Evolutionary conservation across 2,113 vertebrate species (phyloP).

Genomic region (Aix galericulata): DNA sequence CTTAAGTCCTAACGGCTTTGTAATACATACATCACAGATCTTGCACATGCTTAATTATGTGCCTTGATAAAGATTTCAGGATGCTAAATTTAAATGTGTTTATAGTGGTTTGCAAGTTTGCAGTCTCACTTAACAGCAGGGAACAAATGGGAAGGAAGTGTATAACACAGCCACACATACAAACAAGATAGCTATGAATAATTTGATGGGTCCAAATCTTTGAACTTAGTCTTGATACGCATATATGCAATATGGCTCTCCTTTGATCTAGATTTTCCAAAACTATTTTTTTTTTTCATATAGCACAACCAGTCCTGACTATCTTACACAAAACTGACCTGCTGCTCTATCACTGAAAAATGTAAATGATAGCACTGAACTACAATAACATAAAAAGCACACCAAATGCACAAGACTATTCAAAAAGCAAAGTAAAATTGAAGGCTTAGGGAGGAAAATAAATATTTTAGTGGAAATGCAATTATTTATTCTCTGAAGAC

Average conservation of each 20-base stretch:
- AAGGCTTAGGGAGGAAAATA: neutral
- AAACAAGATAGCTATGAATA: neutral
- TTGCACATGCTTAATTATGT: neutral
- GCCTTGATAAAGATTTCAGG: neutral
- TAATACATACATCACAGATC: neutral
- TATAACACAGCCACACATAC: neutral
- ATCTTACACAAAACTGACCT: neutral
- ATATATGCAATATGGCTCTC: neutral
- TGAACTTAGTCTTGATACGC: neutral
- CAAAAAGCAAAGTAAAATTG: neutral
- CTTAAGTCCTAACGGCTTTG: neutral
- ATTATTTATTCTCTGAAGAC: constrained; percentile 27
- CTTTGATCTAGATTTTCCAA: neutral
- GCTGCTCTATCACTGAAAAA: neutral
- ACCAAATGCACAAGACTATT: neutral
- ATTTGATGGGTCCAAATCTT: constrained; percentile 4
- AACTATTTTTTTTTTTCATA: neutral
- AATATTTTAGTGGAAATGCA: constrained; percentile 36
- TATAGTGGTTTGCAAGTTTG: neutral
- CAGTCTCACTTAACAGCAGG: neutral
- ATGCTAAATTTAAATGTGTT: neutral
- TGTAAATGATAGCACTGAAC: neutral
- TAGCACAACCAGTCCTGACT: neutral
- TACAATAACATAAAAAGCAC: neutral
- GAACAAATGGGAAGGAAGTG: neutral